These are phyloP conservation scores for Andrena hattorfiana DNA, from an alignment of 2,888 invertebrate species.

Conservation along the genomic window DNA sequence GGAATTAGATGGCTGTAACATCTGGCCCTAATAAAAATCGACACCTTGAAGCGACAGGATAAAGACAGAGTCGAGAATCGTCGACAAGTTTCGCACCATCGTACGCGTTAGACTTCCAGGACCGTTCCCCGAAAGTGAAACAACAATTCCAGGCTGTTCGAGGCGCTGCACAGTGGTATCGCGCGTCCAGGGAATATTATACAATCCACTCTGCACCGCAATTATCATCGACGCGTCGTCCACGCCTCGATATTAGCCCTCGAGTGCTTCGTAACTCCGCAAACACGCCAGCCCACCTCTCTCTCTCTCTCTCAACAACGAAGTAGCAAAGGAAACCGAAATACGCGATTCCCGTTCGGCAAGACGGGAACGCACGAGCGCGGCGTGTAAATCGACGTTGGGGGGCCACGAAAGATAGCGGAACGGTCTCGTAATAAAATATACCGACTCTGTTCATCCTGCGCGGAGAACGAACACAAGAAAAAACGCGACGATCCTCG, in stretches of 20 bases:
- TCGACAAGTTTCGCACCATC: no score
- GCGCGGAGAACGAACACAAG: constrained; percentile 26
- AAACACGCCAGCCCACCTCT: neutral
- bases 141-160: neutral
- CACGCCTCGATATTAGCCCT: constrained; percentile 21
- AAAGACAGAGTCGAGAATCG: no score
- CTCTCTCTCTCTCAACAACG: neutral
- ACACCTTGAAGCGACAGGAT: neutral
- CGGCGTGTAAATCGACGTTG: neutral
- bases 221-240: constrained; percentile 24
- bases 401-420: constrained; percentile 33
- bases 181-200: constrained; percentile 51
- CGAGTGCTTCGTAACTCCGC: constrained; percentile 6
- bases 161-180: constrained; percentile 62
- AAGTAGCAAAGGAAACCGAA: no score
- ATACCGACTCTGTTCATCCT: neutral
- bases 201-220: constrained; percentile 40
- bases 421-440: constrained; percentile 23
- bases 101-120: neutral
- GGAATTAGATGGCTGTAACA: neutral
- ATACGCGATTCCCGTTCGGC: no score
- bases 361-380: neutral
- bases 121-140: neutral
- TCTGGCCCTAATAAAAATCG: neutral
- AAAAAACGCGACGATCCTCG: constrained; percentile 13